A percentile compares a stretch with the other conserved stretches of the same genome.
Conservation (phyloP, 2,888 invertebrate species). For the Lumbricus terrestris region DNA sequence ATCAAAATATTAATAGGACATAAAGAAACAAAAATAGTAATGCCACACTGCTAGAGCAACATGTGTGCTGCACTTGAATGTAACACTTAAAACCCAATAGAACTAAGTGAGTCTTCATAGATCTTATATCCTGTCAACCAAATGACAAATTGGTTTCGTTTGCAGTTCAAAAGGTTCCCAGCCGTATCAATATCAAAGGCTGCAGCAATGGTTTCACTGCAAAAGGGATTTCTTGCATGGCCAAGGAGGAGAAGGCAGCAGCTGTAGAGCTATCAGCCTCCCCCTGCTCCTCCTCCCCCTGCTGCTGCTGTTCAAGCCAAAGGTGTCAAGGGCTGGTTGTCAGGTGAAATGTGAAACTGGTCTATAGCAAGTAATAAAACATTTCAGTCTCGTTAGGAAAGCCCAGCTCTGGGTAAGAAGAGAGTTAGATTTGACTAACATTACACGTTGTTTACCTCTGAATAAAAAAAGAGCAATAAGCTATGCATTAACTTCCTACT, state of each 20-base stretch:
- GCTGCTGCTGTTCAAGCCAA: not conserved
- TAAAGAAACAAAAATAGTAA: not conserved
- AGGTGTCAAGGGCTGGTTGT: not conserved
- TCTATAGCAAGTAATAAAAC: not conserved
- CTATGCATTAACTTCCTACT: not conserved
- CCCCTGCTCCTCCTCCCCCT: too few relatives aligned
- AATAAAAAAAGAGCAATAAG: not conserved
- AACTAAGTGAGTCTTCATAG: not conserved
- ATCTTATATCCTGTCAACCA: not conserved
- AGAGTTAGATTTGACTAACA: not conserved
- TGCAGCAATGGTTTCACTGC: not conserved
- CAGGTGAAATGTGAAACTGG: not conserved
- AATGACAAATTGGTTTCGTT: slow-evolving; percentile 3
- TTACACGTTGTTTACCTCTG: not conserved
- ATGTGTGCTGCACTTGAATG: not conserved
- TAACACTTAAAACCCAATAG: not conserved
- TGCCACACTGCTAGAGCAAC: not conserved
- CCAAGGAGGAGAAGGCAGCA: not conserved
- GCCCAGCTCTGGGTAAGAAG: not conserved
- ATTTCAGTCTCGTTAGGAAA: not conserved
- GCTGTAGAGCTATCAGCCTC: not conserved
- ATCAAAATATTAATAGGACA: not conserved
- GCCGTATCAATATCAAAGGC: not conserved
- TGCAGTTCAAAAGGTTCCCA: not conserved
- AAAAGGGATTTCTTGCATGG: not conserved